A percentile compares a stretch with the other conserved stretches of the same genome.
Evolutionary conservation across 2,113 vertebrate species (phyloP).

Genomic region (Pollimyrus isidori): DNA sequence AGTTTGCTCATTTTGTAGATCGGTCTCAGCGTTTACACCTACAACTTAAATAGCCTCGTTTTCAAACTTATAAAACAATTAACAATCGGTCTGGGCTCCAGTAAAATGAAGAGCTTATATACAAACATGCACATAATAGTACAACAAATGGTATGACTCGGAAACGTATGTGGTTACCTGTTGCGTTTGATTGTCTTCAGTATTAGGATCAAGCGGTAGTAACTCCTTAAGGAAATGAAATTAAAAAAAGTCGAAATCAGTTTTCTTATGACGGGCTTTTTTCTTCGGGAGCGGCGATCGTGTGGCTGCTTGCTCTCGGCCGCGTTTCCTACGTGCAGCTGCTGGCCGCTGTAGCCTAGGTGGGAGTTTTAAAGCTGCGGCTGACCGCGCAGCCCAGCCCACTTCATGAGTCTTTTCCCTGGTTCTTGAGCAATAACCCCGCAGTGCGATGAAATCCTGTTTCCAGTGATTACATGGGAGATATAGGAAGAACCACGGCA

Average conservation of each 20-base stretch:
- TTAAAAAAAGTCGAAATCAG: not conserved
- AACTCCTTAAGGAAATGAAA: slow-evolving; percentile 34
- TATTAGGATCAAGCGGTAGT: not conserved
- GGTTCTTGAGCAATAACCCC: slow-evolving; percentile 52
- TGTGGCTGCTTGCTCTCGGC: not conserved
- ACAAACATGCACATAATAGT: not conserved
- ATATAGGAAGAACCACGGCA: slow-evolving; percentile 13
- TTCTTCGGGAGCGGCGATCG: not conserved
- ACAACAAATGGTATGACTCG: not conserved
- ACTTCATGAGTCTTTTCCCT: slow-evolving; percentile 31
- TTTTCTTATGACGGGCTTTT: not conserved
- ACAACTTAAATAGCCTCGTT: not conserved
- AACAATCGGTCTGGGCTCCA: not conserved
- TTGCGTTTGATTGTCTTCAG: not conserved
- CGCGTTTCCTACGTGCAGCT: slow-evolving; percentile 44
- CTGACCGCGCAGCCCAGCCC: slow-evolving; percentile 44
- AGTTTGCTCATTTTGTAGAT: not conserved
- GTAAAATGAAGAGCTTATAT: not conserved
- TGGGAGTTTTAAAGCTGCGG: slow-evolving; percentile 52
- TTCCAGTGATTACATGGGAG: slow-evolving; percentile 37
- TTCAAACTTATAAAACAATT: not conserved
- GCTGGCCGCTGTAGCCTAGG: slow-evolving; percentile 42
- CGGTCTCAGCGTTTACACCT: not conserved
- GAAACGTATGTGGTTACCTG: not conserved
- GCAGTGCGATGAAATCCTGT: slow-evolving; percentile 29